Percentiles rank a stretch among this genome's conserved stretches.
phyloP scores from a whole-genome alignment of 2,888 invertebrate species.

The Erebia ligea region DNA sequence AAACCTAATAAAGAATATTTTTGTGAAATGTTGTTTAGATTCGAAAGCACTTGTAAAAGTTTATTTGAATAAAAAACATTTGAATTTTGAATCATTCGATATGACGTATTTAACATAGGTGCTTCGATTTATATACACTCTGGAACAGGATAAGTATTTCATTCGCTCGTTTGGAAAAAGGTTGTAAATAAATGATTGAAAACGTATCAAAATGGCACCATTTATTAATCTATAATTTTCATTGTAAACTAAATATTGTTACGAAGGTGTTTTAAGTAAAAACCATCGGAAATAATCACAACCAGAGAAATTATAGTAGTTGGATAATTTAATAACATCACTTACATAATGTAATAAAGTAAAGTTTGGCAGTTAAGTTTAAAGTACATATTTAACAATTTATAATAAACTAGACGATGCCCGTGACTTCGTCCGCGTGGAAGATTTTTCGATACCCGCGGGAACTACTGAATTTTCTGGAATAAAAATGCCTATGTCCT shows the following conservation, averaged over 20 bases:
- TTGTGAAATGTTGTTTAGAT: too few species aligned
- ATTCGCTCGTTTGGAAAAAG: constrained; percentile 21
- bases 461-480: too few species aligned
- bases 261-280: constrained; percentile 43
- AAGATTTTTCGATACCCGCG: too few species aligned
- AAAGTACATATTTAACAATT: neutral
- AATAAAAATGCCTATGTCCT: too few species aligned
- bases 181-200: constrained; percentile 45
- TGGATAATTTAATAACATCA: constrained; percentile 49
- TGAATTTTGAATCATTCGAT: too few species aligned
- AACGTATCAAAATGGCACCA: constrained; percentile 67
- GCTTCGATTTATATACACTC: too few species aligned
- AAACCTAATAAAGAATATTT: too few species aligned
- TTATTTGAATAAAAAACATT: too few species aligned
- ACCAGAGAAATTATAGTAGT: constrained; percentile 57
- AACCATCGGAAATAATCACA: constrained; percentile 67
- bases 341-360: constrained; percentile 42
- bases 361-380: constrained; percentile 32
- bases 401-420: neutral
- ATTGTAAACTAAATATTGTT: constrained; percentile 54
- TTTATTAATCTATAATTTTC: constrained; percentile 59
- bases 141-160: too few species aligned
- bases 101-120: too few species aligned
- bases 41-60: too few species aligned
- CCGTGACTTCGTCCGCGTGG: too few species aligned